Base-by-base conservation (phyloP, 2,797 vertebrate genomes). In the Chiloscyllium punctatum region DNA sequence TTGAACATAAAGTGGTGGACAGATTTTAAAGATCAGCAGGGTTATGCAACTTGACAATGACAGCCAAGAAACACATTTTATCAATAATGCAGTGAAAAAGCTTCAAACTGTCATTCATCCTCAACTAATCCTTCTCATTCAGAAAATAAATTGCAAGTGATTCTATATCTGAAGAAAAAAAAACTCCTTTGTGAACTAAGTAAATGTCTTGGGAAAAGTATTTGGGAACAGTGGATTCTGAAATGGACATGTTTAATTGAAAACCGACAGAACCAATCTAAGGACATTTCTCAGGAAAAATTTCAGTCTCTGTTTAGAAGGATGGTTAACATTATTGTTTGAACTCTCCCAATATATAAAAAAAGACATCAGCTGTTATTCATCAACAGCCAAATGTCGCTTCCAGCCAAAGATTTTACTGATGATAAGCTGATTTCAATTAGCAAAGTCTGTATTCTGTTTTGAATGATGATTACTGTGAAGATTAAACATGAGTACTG, bases 291-390 rank as follows among this genome's bases (percentile, higher is more conserved):
- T 95, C 68, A 77, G 72, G 71, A 95, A 95, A 53, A 95, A 53
- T 95, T 71, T 27, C 18, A 74, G 94, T 71, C 71, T 95, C 94
- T 48, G 53, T 72, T 77, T 77, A 53, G 69, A 95, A 72, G 51
- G 94, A 95, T 95, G 94, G 68, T 95, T 95, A 77, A 95, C 42
- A 77, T 95, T 95, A 95, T 72, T 33, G 94, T 95, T 95, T 95
- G 94, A 95, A 95, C 94, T 95, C 25, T 95, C 94, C 30, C 30
- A 51, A 95, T 74, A 62, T 62, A 62, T 62, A 95, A 77, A 90
- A 95, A 95, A 77, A 72, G 69, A 95, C 94, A 95, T 95, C 94
- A 95, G 94, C 94, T 95, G 94, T 53, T 95, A 95, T 95, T 95
- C 94, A 95, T 95, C 94, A 95, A 95, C 94, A 95, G 72, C 94